Evolutionary conservation across 1,140 invertebrate genomes (phyloP), one percentile per base, ranked within the genome.

Genomic region (Hyles euphorbiae): DNA sequence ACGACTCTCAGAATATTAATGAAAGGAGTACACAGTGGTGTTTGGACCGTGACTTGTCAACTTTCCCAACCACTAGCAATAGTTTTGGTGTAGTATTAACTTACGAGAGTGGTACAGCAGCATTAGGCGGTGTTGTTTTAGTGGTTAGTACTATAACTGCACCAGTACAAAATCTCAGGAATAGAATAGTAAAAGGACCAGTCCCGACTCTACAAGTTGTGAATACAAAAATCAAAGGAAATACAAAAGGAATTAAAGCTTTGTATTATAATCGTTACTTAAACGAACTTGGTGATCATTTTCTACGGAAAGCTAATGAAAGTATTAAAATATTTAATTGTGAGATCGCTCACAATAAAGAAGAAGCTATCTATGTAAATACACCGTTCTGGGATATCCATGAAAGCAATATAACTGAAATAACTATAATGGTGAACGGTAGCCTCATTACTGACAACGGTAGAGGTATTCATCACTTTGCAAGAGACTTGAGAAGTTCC

Each of bases 191-290:
- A 0, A 92, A 92, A 82, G 95, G 95, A 1, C 93, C 95, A 0
- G 91, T 95, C 43, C 95, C 95, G 3, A 94, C 93, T 0, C 76
- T 97, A 6, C 91, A 90, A 54, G 84, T 97, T 7, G 81, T 87
- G 0, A 94, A 94, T 48, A 92, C 94, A 0, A 93, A 93, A 83
- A 95, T 98, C 22, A 93, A 93, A 72, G 91, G 93, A 53, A 99
- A 99, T 74, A 90, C 92, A 0, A 91, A 93, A 72, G 98, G 98
- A 8, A 90, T 99, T 33, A 92, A 94, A 22, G 94, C 94, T 0
- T 93, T 94, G 3, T 98, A 97, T 80, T 99, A 98, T 77, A 98
- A 98, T 85, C 91, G 95, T 22, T 96, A 95, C 75, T 85, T 95
- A 33, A 94, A 96, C 75, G 95, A 97, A 80, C 81, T 93, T 48